Conservation (phyloP, 2,888 invertebrate species). For the Lasioglossum marginatum region DNA sequence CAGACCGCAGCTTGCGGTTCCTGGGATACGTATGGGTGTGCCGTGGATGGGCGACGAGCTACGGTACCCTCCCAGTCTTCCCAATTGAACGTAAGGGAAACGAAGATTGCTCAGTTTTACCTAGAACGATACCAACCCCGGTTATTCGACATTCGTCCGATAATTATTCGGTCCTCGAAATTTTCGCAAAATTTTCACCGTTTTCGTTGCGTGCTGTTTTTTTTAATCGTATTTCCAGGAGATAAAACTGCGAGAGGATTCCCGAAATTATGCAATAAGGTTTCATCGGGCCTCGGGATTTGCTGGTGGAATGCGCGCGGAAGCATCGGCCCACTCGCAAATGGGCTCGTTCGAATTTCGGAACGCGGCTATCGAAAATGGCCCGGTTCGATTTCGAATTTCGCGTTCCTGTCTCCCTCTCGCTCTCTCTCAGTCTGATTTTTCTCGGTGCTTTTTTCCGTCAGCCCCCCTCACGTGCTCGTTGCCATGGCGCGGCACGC, state of each 20-base stretch:
- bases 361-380: constrained; percentile 19
- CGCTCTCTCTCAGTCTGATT: not conserved
- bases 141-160: too few relatives aligned
- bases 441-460: not conserved
- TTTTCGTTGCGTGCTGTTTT: not conserved
- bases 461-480: not conserved
- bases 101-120: constrained; percentile 38
- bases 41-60: constrained; percentile 34
- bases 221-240: not conserved
- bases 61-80: constrained; percentile 18
- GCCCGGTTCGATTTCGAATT: constrained; percentile 32
- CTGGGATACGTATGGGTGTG: constrained; percentile 61
- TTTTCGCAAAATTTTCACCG: not conserved
- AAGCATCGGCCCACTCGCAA: constrained; percentile 14
- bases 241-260: constrained; percentile 29
- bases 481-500: constrained; percentile 7
- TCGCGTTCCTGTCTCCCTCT: not conserved
- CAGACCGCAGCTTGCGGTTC: constrained; percentile 78
- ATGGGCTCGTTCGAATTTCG: constrained; percentile 43
- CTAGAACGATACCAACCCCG: not conserved
- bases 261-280: constrained; percentile 48
- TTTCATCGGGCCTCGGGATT: constrained; percentile 44
- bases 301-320: constrained; percentile 9
- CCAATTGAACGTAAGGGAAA: constrained; percentile 44
- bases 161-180: not conserved